These are phyloP conservation scores for Lepidostoma basale DNA, from an alignment of 1,140 invertebrate genomes.

Conservation along the genomic window DNA sequence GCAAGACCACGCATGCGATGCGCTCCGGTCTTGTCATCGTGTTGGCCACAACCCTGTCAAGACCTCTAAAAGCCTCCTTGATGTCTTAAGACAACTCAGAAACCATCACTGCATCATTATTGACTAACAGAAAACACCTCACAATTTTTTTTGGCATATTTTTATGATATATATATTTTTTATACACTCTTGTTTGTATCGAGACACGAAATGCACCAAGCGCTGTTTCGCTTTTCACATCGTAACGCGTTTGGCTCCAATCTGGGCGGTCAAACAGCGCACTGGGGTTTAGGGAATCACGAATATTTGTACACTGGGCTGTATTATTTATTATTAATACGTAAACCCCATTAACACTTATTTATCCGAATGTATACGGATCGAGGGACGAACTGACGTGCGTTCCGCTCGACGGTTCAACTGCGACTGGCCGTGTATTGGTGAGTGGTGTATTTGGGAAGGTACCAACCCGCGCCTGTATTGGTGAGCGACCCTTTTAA, in stretches of 20 bases:
- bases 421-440: not conserved
- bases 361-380: no score
- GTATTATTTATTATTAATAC: no score
- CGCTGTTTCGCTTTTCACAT: not conserved
- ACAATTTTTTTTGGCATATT: not conserved
- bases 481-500: conserved; percentile 9
- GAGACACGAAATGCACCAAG: not conserved
- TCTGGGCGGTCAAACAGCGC: no score
- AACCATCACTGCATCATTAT: not conserved
- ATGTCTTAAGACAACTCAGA: not conserved
- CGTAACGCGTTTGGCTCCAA: no score
- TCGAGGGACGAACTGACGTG: no score
- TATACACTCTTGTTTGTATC: not conserved
- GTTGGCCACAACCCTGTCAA: not conserved
- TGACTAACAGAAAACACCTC: not conserved
- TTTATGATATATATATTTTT: not conserved
- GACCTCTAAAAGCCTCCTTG: not conserved
- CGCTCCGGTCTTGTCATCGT: not conserved
- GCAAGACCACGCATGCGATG: not conserved
- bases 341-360: not conserved
- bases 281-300: no score
- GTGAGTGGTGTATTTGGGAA: not conserved
- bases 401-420: no score
- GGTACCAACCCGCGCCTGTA: not conserved
- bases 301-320: no score